Evolutionary conservation across 92 coral and sea anemone species (phyloP), one percentile per base, ranked within the genome.

Genomic region (Scolanthus callimorphus): DNA sequence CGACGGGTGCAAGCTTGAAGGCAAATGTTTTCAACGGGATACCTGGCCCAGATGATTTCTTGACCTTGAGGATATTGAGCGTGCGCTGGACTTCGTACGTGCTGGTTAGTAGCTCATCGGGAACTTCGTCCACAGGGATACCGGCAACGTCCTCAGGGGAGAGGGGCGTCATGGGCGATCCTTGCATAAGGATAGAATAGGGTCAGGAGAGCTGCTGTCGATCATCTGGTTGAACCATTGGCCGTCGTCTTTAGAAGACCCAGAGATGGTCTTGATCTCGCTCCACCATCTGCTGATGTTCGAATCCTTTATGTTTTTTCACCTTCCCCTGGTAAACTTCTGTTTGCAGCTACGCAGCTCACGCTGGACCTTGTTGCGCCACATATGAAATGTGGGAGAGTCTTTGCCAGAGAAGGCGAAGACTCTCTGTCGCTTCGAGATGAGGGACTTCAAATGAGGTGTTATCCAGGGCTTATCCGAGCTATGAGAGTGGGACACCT

Each of bases 381-480:
- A 45, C 50, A 45, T 45, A 45, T 45, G 50, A 45, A 45, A 45
- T 45, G 50, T 45, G 50, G 50, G 50, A 45, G 50, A 45, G 50
- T 45, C 50, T 45, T 45, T 45, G 50, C 50, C 0, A 24, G 20
- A 45, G 50, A 24, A 45, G 17, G 50, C 50, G 20, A 45, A 45
- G 50, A 20, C 21, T 20, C 21, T 17, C 50, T 45, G n/a, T n/a
- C n/a, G n/a, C n/a, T n/a, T n/a, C n/a, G n/a, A n/a, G n/a, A n/a
- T n/a, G n/a, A n/a, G n/a, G n/a, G n/a, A n/a, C n/a, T n/a, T n/a
- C n/a, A n/a, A n/a, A n/a, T n/a, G n/a, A n/a, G n/a, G n/a, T n/a
- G n/a, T n/a, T n/a, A n/a, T n/a, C n/a, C n/a, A n/a, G n/a, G n/a
- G n/a, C n/a, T n/a, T n/a, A n/a, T n/a, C n/a, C n/a, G n/a, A n/a